Evolutionary conservation across 2,888 invertebrate genomes (phyloP).

Genomic region (Zootermopsis nevadensis): DNA sequence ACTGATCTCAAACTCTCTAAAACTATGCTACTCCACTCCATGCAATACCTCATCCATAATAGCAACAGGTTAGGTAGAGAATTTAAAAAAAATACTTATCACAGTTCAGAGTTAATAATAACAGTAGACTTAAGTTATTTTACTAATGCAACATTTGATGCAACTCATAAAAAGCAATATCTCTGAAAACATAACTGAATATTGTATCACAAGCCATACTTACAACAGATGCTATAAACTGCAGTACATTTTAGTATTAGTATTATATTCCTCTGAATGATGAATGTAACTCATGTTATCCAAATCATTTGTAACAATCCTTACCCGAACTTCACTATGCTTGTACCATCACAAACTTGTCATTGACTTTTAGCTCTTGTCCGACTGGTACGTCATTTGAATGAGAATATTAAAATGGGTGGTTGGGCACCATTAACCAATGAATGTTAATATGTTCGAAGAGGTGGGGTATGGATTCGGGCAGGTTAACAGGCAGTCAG

Average conservation of each 20-base stretch:
- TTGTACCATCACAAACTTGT: no score
- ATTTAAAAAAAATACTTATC: background rate
- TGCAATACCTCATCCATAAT: background rate
- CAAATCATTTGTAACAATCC: constrained; percentile 1
- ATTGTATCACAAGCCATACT: constrained; percentile 7
- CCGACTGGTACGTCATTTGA: no score
- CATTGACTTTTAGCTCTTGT: no score
- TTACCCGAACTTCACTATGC: no score
- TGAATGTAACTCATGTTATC: background rate
- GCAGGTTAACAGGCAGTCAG: no score
- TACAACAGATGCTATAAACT: background rate
- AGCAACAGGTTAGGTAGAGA: background rate
- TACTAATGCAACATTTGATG: background rate
- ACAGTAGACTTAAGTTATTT: background rate
- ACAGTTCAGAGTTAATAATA: background rate
- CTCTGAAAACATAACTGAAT: background rate
- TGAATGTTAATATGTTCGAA: no score
- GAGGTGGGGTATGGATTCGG: no score
- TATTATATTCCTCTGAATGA: background rate
- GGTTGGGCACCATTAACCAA: no score
- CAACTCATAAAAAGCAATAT: background rate
- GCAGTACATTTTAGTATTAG: background rate
- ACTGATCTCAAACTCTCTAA: background rate
- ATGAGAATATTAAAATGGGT: no score
- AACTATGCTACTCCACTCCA: background rate